Conservation (phyloP, 2,888 invertebrate species). For the Xanthia togata region DNA sequence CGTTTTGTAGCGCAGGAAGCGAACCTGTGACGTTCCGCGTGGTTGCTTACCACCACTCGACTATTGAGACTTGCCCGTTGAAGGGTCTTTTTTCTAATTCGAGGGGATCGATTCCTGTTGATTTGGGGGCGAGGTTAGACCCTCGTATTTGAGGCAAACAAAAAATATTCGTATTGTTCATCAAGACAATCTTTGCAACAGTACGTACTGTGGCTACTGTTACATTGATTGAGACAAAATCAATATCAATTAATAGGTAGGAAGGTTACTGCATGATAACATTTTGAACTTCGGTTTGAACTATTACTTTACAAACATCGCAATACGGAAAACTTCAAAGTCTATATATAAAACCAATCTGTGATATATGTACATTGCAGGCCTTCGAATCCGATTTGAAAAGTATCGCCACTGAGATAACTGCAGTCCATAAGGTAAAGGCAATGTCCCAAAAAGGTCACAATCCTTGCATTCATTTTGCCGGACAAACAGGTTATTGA, state of each 20-base stretch:
- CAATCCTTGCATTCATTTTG: conserved; percentile 16
- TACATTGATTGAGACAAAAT: not conserved
- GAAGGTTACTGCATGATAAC: conserved; percentile 6
- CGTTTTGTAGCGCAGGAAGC: conserved; percentile 78
- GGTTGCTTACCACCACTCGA: conserved; percentile 62
- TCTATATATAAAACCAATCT: not conserved
- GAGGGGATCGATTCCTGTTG: conserved; percentile 21
- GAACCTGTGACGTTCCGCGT: conserved; percentile 78
- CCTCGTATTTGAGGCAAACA: not conserved
- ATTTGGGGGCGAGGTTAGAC: not conserved
- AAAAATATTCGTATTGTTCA: not conserved
- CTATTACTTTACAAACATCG: not conserved
- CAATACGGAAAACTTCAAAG: conserved; percentile 11
- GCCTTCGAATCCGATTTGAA: not conserved
- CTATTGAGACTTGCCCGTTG: conserved; percentile 21
- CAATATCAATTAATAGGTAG: not conserved
- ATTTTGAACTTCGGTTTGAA: conserved; percentile 1
- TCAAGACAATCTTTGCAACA: not conserved
- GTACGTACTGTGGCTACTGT: not conserved
- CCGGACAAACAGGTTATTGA: conserved; percentile 37
- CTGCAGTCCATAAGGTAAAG: conserved; percentile 2
- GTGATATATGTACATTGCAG: not conserved
- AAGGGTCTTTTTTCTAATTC: not conserved
- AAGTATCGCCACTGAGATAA: conserved; percentile 11
- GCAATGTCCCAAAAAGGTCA: conserved; percentile 31